Evolutionary conservation across 2,797 vertebrate species (phyloP).

Genomic region (Mormyrus proboscirostris): DNA sequence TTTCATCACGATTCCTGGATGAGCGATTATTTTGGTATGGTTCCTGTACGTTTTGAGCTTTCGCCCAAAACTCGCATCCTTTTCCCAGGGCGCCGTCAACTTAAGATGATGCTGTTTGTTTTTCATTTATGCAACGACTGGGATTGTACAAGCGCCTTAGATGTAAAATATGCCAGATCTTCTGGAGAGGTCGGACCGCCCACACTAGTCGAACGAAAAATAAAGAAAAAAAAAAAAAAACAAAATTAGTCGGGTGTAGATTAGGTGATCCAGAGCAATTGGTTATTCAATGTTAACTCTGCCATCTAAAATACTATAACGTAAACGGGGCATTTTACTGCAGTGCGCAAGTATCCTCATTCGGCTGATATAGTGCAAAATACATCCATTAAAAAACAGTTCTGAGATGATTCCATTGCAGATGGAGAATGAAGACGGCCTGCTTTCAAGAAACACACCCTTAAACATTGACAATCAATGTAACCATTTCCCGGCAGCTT

Average conservation of each 20-base stretch:
- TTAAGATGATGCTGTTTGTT: slow-evolving; percentile 68
- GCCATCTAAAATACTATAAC: slow-evolving; percentile 1
- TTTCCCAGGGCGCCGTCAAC: slow-evolving; percentile 66
- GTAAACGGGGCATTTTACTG: slow-evolving; percentile 47
- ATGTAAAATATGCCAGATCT: not conserved
- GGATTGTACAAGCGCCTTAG: slow-evolving; percentile 30
- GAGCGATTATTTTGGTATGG: slow-evolving; percentile 68
- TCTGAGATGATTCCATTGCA: not conserved
- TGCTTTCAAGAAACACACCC: slow-evolving; percentile 14
- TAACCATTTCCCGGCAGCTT: slow-evolving; percentile 50
- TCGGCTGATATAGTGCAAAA: slow-evolving; percentile 14
- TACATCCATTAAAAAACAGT: not conserved
- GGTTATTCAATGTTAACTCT: not conserved
- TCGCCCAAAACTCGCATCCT: slow-evolving; percentile 64
- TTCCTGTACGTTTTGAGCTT: slow-evolving; percentile 69
- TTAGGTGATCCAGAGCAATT: slow-evolving; percentile 5
- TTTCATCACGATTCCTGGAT: slow-evolving; percentile 84
- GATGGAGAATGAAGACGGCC: not conserved
- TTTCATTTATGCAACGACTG: slow-evolving; percentile 62
- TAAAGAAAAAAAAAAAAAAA: not conserved
- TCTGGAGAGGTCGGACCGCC: not conserved
- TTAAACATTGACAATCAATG: slow-evolving; percentile 32
- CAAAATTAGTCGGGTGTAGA: not conserved
- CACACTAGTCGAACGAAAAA: not conserved
- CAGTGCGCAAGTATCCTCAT: slow-evolving; percentile 63